Evolutionary conservation across 2,797 vertebrate genomes (phyloP), one percentile per base, ranked within the genome.

Genomic region (Pseudomugil gertrudae): DNA sequence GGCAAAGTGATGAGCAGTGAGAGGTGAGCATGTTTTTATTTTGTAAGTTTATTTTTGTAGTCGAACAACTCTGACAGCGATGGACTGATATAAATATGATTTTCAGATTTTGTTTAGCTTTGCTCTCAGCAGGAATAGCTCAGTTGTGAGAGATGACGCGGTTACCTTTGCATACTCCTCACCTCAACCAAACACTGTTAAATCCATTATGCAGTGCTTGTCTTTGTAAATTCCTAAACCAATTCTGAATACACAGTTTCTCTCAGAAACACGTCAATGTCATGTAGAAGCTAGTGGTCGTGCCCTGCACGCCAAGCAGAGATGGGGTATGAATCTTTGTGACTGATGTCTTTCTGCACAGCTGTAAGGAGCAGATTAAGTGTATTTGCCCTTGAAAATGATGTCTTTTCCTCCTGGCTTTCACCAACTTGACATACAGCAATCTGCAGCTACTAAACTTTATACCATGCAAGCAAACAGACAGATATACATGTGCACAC

Each of bases 141-240:
- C 63, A 71, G 67, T 33, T 52, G 59, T 51, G 62, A 47, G 38
- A 78, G 70, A 84, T 76, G 81, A 84, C 73, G 40, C 35, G 45
- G 40, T 73, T 73, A 60, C 43, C 66, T 50, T 4, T 19, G 4
- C 26, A 50, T 19, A 5, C 43, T 43, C 10, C 48, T 61, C 55
- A 74, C 65, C 35, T 75, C 52, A 40, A 43, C 30, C 61, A 79
- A 80, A 81, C 36, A 38, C 3, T 50, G 71, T 74, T 73, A 74
- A 84, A 69, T 76, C 74, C 45, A 57, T 36, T 7, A 54, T 64
- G 69, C 66, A 9, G 4, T 71, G 59, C 76, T 55, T 72, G 69
- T 75, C 63, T 76, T 76, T 58, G 62, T 66, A 74, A 76, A 85
- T 90, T 88, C 82, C 57, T 53, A n/a, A 76, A 74, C 66, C 66